Conservation (phyloP, 2,888 invertebrate genomes). For the Campopleginae sp. region DNA sequence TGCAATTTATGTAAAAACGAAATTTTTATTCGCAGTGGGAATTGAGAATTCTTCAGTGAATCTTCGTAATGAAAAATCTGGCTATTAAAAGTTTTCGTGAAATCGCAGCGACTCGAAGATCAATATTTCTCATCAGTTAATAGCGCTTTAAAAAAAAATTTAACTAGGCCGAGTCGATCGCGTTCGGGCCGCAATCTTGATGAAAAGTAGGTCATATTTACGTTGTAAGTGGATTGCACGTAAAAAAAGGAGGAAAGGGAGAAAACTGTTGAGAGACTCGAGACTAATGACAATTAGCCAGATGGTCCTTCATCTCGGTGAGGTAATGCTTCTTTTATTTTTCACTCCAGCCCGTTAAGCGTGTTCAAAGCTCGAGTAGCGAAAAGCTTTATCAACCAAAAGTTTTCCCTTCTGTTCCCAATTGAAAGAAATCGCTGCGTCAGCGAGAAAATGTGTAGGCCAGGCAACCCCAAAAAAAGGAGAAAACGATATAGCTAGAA, state of each 20-base stretch:
- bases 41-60: too few species aligned
- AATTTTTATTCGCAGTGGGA: too few species aligned
- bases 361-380: conserved; percentile 27
- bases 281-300: conserved; percentile 66
- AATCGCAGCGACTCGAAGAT: not conserved
- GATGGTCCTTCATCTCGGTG: conserved; percentile 15
- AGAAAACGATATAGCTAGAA: conserved; percentile 43
- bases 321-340: conserved; percentile 39
- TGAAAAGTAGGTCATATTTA: conserved; percentile 20
- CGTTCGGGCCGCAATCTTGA: conserved; percentile 42
- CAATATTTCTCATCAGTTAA: not conserved
- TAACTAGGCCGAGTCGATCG: conserved; percentile 37
- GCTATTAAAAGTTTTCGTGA: not conserved
- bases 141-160: not conserved
- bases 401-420: conserved; percentile 32
- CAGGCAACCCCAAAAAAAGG: not conserved
- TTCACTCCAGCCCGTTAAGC: conserved; percentile 3
- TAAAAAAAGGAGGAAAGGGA: conserved; percentile 1
- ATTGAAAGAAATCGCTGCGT: conserved; percentile 65
- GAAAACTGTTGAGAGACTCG: conserved; percentile 7
- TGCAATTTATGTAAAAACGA: too few species aligned
- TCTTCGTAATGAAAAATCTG: too few species aligned
- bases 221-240: conserved; percentile 45
- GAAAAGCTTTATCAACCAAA: conserved; percentile 43
- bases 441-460: conserved; percentile 61